Conservation (phyloP, 2,888 invertebrate species). For the Cephus spinipes region DNA sequence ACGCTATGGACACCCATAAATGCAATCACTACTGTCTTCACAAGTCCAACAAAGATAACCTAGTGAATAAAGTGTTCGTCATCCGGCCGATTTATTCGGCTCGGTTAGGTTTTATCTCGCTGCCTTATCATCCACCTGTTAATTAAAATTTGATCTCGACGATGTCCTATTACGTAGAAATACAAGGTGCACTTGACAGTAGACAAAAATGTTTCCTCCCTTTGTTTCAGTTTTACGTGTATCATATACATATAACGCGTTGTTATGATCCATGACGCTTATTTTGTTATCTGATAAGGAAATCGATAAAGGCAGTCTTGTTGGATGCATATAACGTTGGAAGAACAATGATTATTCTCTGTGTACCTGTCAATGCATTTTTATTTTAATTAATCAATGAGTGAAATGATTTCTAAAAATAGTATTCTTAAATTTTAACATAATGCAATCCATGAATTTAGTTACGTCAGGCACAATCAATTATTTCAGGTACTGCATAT, state of each 20-base stretch:
- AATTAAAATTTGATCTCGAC: neutral
- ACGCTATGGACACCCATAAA: neutral
- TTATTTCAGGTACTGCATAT: neutral
- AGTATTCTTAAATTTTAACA: neutral
- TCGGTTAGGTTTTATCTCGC: neutral
- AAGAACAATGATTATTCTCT: neutral
- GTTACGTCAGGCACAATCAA: neutral
- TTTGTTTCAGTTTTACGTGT: neutral
- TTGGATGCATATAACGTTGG: neutral
- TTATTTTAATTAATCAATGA: neutral
- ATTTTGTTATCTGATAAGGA: neutral
- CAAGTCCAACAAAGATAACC: neutral
- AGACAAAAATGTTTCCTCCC: neutral
- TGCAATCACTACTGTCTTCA: neutral
- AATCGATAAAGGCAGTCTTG: neutral
- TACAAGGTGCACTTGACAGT: neutral
- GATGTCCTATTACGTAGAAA: neutral
- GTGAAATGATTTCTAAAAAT: neutral
- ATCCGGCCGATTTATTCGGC: neutral
- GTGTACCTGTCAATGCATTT: neutral
- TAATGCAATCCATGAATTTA: neutral
- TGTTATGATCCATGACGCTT: neutral
- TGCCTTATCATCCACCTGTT: neutral
- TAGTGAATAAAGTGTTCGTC: conserved; percentile 2
- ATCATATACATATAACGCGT: neutral